These are phyloP conservation scores for Anhinga anhinga DNA, from an alignment of 2,113 vertebrate species.

Conservation along the genomic window DNA sequence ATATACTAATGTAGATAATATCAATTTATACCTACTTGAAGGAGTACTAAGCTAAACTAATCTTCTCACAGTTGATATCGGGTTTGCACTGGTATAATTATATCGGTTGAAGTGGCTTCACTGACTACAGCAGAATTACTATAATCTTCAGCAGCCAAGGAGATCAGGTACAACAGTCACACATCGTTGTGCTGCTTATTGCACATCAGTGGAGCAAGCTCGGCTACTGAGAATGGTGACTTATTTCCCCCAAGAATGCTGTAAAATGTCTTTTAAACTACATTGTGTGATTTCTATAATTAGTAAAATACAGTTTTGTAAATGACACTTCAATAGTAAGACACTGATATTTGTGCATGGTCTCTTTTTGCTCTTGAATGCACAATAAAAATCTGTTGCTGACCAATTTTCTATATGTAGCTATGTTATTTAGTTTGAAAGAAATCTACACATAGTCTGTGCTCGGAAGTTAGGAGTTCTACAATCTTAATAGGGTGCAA, in stretches of 20 bases:
- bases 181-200: not conserved
- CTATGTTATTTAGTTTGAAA: not conserved
- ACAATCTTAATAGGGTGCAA: not conserved
- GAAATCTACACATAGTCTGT: not conserved
- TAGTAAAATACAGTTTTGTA: not conserved
- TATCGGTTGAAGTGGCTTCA: not conserved
- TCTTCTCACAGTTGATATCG: not conserved
- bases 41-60: not conserved
- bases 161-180: not conserved
- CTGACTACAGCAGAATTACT: not conserved
- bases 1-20: not conserved
- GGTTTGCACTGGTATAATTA: not conserved
- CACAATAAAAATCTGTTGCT: not conserved
- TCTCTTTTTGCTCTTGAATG: not conserved
- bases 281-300: not conserved
- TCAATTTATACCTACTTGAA: not conserved
- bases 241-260: not conserved
- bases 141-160: not conserved
- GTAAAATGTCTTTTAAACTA: not conserved
- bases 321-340: not conserved
- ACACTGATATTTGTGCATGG: not conserved
- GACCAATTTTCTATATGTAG: not conserved
- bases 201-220: not conserved
- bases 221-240: not conserved
- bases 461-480: not conserved